Evolutionary conservation across 2,113 vertebrate genomes (phyloP).

Genomic region (Sorex araneus): DNA sequence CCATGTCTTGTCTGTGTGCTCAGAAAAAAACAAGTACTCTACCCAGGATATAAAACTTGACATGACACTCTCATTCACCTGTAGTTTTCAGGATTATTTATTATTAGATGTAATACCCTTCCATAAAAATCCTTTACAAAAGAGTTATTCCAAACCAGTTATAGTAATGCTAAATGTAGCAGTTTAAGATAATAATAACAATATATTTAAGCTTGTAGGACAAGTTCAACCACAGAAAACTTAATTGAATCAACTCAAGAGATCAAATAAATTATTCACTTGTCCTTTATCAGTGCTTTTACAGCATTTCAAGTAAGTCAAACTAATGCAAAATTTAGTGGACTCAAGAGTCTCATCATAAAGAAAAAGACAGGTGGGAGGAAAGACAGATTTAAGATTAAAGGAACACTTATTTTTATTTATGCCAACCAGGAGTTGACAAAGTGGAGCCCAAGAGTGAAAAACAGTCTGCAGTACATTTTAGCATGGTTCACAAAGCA

Average conservation of each 20-base stretch:
- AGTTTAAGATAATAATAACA: conserved; percentile 61
- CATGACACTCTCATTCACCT: conserved; percentile 34
- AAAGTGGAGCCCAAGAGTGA: neutral
- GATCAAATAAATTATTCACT: neutral
- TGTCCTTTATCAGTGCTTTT: neutral
- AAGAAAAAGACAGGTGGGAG: neutral
- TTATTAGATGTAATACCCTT: conserved; percentile 34
- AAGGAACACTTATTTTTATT: neutral
- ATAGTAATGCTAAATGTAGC: conserved; percentile 36
- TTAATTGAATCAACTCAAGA: conserved; percentile 24
- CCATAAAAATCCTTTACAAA: conserved; percentile 61
- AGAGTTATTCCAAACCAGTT: conserved; percentile 24
- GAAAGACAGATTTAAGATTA: neutral
- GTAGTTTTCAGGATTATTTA: conserved; percentile 36
- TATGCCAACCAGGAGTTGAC: neutral
- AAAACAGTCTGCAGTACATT: neutral
- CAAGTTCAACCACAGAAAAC: conserved; percentile 54
- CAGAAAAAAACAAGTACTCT: conserved; percentile 63
- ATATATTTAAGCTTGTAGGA: conserved; percentile 51
- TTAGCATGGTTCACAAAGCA: neutral
- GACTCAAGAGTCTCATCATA: conserved; percentile 36
- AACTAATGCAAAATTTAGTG: conserved; percentile 26
- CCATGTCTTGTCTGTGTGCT: conserved; percentile 9
- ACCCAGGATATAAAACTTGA: conserved; percentile 63
- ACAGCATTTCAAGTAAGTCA: neutral